A percentile compares a stretch with the other conserved stretches of the same genome.
Conservation (phyloP, 2,797 vertebrate genomes). For the Macroramphosus scolopax region DNA sequence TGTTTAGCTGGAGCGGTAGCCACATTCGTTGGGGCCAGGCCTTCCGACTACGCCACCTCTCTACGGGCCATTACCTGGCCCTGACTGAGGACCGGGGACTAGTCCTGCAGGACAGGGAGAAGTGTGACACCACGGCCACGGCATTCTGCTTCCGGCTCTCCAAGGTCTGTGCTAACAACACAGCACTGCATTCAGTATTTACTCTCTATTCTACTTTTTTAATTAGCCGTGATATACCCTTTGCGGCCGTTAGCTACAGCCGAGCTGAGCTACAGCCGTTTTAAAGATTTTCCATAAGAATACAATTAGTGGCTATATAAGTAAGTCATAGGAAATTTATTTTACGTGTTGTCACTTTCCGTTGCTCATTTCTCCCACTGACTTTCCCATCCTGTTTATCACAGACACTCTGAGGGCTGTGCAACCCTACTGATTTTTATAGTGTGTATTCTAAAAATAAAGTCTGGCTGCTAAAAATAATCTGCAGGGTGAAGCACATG, state of each 20-base stretch:
- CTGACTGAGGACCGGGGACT: conserved; percentile 90
- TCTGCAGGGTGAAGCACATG: neutral
- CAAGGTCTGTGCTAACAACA: no score
- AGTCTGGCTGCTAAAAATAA: conserved; percentile 17
- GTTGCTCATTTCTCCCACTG: conserved; percentile 1
- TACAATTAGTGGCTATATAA: no score
- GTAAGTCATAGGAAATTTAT: no score
- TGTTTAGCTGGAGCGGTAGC: conserved; percentile 92
- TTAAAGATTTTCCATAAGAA: no score
- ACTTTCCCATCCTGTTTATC: conserved; percentile 12
- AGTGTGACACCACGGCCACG: conserved; percentile 87
- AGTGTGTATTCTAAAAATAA: conserved; percentile 29
- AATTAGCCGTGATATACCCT: no score
- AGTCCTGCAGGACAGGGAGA: conserved; percentile 87
- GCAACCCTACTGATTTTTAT: conserved; percentile 15
- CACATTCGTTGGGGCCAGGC: conserved; percentile 95
- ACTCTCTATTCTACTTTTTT: no score
- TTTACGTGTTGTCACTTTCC: no score
- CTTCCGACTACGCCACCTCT: conserved; percentile 93
- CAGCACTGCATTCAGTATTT: no score
- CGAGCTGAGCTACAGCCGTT: no score
- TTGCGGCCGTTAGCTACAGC: no score
- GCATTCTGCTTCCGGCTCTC: conserved; percentile 94
- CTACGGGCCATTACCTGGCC: conserved; percentile 93
- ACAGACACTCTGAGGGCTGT: neutral